Evolutionary conservation across 1,140 invertebrate species (phyloP).

Genomic region (Ectropis grisescens): DNA sequence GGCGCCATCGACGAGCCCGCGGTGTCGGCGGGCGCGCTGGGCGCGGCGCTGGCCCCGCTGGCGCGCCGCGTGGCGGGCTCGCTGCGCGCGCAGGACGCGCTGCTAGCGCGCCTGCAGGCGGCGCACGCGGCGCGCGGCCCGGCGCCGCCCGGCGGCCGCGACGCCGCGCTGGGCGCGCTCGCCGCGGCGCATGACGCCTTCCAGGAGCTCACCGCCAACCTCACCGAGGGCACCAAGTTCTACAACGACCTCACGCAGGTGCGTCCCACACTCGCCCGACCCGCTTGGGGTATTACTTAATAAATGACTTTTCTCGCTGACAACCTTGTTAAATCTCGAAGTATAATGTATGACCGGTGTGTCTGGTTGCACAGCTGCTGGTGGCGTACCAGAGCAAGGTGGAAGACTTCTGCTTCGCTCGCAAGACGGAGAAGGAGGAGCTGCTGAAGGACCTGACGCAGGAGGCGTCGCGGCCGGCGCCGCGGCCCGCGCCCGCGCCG

Average conservation of each 20-base stretch:
- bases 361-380: conserved; percentile 88
- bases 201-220: conserved; percentile 80
- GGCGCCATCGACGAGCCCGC: conserved; percentile 68
- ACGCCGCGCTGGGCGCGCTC: conserved; percentile 87
- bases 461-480: conserved; percentile 75
- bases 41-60: conserved; percentile 85
- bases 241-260: conserved; percentile 97
- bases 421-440: conserved; percentile 99
- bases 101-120: conserved; percentile 5
- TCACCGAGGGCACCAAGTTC: conserved; percentile 95
- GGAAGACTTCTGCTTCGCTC: conserved; percentile 97
- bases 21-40: conserved; percentile 82
- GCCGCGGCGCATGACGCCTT: conserved; percentile 93
- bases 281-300: too few relatives aligned
- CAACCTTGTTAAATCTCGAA: too few relatives aligned
- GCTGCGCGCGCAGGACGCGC: conserved; percentile 89
- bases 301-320: too few relatives aligned
- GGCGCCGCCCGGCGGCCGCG: conserved; percentile 73
- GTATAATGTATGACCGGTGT: too few relatives aligned
- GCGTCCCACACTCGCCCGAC: background rate
- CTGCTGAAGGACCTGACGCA: conserved; percentile 91
- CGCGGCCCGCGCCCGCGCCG: conserved; percentile 68
- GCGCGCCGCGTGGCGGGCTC: conserved; percentile 83
- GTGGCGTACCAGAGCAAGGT: conserved; percentile 98
- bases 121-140: conserved; percentile 82